Percentiles rank a stretch among this genome's conserved stretches.
Evolutionary conservation across 23 tunicate genomes (phyloP).

Genomic region (Styela plicata): DNA sequence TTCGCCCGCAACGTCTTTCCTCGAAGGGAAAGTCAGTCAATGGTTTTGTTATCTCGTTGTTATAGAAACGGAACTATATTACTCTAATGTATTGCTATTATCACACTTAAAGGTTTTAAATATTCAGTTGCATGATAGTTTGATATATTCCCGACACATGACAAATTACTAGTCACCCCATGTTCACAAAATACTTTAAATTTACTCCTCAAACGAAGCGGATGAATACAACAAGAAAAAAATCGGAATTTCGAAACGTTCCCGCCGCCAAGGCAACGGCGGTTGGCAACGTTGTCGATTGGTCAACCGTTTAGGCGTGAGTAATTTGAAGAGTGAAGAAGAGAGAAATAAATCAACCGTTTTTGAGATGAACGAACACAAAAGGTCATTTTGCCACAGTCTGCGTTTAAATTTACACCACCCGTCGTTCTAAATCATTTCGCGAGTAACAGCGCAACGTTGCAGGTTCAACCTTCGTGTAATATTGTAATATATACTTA

Average conservation of each 20-base stretch:
- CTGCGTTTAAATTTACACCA: not conserved
- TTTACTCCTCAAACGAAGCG: no score
- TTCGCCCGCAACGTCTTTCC: no score
- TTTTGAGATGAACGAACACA: no score
- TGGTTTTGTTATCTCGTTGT: not conserved
- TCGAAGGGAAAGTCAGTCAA: not conserved
- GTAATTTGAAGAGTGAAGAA: not conserved
- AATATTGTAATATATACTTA: not conserved
- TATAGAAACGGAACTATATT: not conserved
- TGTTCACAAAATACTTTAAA: no score
- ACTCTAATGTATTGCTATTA: no score
- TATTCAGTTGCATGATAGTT: no score
- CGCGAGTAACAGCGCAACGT: not conserved
- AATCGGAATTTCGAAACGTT: slow-evolving; percentile 7
- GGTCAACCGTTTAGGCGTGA: not conserved
- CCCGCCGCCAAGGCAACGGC: slow-evolving; percentile 33
- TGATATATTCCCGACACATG: no score
- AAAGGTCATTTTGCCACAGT: not conserved
- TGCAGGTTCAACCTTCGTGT: not conserved
- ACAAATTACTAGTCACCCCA: no score
- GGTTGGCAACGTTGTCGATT: not conserved
- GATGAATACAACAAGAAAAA: slow-evolving; percentile 1
- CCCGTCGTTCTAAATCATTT: not conserved
- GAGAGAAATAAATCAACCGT: slow-evolving; percentile 18
- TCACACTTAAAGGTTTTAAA: no score